Base-by-base conservation (phyloP, 2,888 invertebrate species). In the Encarsia formosa region DNA sequence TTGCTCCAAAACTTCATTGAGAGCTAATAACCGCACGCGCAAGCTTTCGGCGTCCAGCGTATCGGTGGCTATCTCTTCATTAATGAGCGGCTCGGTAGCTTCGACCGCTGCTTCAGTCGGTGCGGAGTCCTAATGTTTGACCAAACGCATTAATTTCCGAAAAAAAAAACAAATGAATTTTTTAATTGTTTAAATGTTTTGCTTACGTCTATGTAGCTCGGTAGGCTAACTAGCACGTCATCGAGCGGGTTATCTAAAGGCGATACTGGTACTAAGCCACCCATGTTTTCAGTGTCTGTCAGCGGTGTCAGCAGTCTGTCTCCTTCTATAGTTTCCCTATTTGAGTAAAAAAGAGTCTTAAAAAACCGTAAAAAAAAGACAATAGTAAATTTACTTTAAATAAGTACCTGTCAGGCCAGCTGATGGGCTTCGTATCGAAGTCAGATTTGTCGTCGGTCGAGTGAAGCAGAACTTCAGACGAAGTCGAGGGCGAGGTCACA, bases 121-220 rank as follows among this genome's bases (percentile, higher is more conserved):
- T 45, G 71, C 70, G 8, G 63, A 60, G 53, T 71, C 69, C 71
- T 71, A 13, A 2, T 39, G 56, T 40, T 31, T 35, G n/a, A 41
- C 6, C 8, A 47, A 34, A 41, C 8, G 32, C 31, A 44, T 39
- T 46, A 31, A 8, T 18, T 20, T 5, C 5, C 2, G 19, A 22
- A 38, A 22, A n/a, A 23, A 35, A 9, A 4, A 35, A 34, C 9
- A 2, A 18, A 24, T 13, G 5, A 23, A 44, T 15, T 20, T 13
- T n/a, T n/a, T n/a, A n/a, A n/a, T n/a, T n/a, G n/a, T 19, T 31
- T 31, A 19, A 42, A 19, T 19, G 2, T 15, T 32, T n/a, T 41
- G 63, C 64, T 64, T 59, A 75, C 75, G 57, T 75, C 74, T 52
- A 74, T 66, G 49, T 75, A 75, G 58, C 65, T 76, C 48, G 76